Percentiles rank a stretch among this genome's conserved stretches.
phyloP scores from a whole-genome alignment of 2,113 vertebrate species.

The Corythoichthys haematopterus region DNA sequence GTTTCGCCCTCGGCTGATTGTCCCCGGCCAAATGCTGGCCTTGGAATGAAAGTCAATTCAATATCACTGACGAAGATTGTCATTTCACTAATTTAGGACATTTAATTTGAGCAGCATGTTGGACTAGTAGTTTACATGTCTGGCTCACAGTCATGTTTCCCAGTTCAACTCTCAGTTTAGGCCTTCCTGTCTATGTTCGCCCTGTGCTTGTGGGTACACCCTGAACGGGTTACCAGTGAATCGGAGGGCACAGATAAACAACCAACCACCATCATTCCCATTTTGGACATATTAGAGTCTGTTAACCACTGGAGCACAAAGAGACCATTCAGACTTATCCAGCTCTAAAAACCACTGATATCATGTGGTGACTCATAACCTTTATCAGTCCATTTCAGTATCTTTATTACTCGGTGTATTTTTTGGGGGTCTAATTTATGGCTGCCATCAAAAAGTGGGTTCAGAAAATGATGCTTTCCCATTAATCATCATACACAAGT shows the following conservation, averaged over 20 bases:
- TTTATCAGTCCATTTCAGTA: slow-evolving; percentile 35
- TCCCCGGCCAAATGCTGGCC: slow-evolving; percentile 38
- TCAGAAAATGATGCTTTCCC: slow-evolving; percentile 3
- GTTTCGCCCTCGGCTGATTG: slow-evolving; percentile 50
- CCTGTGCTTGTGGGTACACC: too few species aligned
- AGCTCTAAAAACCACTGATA: slow-evolving; percentile 20
- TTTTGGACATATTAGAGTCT: too few species aligned
- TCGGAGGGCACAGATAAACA: too few species aligned
- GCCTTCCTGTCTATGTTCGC: too few species aligned
- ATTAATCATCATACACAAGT: slow-evolving; percentile 12
- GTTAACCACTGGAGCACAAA: too few species aligned
- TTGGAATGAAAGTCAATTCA: slow-evolving; percentile 52
- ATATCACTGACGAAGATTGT: slow-evolving; percentile 26
- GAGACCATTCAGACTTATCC: too few species aligned
- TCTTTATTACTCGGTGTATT: slow-evolving; percentile 26
- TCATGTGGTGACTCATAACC: slow-evolving; percentile 50
- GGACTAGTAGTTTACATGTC: neutral
- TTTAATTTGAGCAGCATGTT: neutral
- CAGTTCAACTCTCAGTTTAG: neutral
- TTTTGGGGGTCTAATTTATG: slow-evolving; percentile 38
- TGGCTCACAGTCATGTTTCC: neutral
- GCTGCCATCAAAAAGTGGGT: slow-evolving; percentile 1
- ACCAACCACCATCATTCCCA: too few species aligned
- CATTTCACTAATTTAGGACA: neutral
- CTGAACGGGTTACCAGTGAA: too few species aligned